Evolutionary conservation across 2,888 invertebrate genomes (phyloP).

Genomic region (Diloba caeruleocephala): DNA sequence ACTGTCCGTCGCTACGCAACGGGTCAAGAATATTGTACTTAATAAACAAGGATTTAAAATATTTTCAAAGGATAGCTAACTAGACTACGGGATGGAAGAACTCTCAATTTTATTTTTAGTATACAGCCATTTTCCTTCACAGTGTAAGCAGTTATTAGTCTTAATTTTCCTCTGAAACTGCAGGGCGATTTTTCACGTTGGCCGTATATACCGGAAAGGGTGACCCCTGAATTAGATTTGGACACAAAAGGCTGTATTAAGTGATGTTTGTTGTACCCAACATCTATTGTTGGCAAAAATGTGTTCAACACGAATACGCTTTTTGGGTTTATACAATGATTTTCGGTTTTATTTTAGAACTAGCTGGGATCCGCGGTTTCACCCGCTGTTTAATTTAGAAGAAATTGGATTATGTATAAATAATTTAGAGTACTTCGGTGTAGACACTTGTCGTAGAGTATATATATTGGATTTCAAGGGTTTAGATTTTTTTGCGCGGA

Average conservation of each 20-base stretch:
- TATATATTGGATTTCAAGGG: too few species aligned
- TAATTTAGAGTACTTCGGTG: too few species aligned
- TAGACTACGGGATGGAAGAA: not conserved
- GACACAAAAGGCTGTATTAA: conserved; percentile 57
- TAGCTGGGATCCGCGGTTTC: too few species aligned
- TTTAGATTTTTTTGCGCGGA: too few species aligned
- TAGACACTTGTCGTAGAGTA: too few species aligned
- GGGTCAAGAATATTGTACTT: too few species aligned
- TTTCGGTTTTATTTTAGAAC: conserved; percentile 35
- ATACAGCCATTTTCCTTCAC: conserved; percentile 23
- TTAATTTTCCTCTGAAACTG: conserved; percentile 47
- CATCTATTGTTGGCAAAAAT: conserved; percentile 48
- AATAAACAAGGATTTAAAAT: too few species aligned
- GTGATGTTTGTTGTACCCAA: conserved; percentile 51
- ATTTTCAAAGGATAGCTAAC: too few species aligned
- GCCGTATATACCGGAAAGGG: conserved; percentile 43
- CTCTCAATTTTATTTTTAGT: conserved; percentile 1
- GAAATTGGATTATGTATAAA: too few species aligned
- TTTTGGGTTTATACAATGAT: conserved; percentile 42
- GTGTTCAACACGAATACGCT: conserved; percentile 52
- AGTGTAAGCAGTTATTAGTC: conserved; percentile 30
- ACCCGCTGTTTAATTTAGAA: too few species aligned
- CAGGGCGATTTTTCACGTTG: conserved; percentile 49
- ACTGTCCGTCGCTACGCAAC: too few species aligned
- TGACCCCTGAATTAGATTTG: conserved; percentile 53